Percentiles rank a stretch among this genome's conserved stretches.
These are phyloP conservation scores for Aplocera efformata DNA, from an alignment of 2,888 invertebrate genomes.

Conservation along the genomic window DNA sequence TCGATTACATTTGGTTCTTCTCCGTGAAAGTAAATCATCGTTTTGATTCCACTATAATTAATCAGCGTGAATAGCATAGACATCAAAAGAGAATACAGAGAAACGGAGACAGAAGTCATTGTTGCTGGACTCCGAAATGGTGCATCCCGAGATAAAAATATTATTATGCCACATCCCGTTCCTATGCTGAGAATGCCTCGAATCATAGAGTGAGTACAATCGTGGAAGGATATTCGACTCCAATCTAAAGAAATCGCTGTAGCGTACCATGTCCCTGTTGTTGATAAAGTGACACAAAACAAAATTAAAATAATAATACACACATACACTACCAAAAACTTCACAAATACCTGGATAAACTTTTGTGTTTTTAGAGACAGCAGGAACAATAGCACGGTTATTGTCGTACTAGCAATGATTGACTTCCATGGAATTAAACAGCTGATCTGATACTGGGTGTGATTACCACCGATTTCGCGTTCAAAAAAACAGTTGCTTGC, in stretches of 20 bases:
- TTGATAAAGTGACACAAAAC: constrained; percentile 55
- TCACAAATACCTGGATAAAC: constrained; percentile 44
- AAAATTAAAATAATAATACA: constrained; percentile 44
- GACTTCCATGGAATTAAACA: constrained; percentile 54
- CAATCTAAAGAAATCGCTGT: constrained; percentile 42
- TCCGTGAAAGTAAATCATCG: constrained; percentile 66
- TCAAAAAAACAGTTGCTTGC: constrained; percentile 63
- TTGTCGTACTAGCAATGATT: constrained; percentile 34
- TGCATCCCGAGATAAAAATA: constrained; percentile 51
- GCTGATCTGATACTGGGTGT: constrained; percentile 33
- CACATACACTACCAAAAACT: constrained; percentile 44
- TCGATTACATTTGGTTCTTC: constrained; percentile 62
- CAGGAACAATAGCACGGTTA: constrained; percentile 45
- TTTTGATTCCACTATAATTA: constrained; percentile 57
- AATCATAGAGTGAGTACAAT: constrained; percentile 37
- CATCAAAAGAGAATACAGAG: constrained; percentile 47
- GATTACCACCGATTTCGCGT: constrained; percentile 54
- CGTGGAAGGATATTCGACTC: constrained; percentile 24
- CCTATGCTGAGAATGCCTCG: constrained; percentile 52
- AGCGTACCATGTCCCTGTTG: constrained; percentile 61
- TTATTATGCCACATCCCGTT: constrained; percentile 55
- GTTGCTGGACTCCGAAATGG: constrained; percentile 66
- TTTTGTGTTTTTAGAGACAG: constrained; percentile 54
- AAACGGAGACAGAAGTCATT: constrained; percentile 56
- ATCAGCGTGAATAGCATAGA: constrained; percentile 48